Base-by-base conservation (phyloP, 2,797 vertebrate genomes). In the Dendrocincla fuliginosa region DNA sequence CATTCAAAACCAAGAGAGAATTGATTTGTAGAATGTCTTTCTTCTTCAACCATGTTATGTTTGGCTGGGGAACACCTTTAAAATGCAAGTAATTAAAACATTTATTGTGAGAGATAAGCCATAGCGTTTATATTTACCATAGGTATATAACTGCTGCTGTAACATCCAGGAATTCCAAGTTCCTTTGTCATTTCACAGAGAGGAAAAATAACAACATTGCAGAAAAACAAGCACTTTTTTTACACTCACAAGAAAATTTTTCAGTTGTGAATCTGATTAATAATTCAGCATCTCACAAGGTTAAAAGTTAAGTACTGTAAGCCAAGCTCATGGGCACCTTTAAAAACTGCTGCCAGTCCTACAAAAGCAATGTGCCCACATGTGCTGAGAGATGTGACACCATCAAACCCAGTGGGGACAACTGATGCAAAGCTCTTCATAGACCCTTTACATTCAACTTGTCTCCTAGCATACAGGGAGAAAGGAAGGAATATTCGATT, bases 61-160 rank as follows among this genome's bases (percentile, higher is more conserved):
- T 97, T 61, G 99, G 99, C 67, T 86, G 97, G 39, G 99, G 99
- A 84, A 98, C 92, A 56, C 99, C 99, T 99, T 97, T 41, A 65
- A 84, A 95, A 90, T 28, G 23, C 61, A 97, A 91, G 71, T 13
- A 83, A 93, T 86, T 24, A 70, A 57, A 89, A 32, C 5, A 35
- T 35, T 67, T 23, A 13, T 44, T 47, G 32, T 23, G 33, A 59
- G 32, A 78, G 23, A 65, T 6, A 67, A 81, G 25, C 41, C 22
- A 10, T 2, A 42, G 23, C 8, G 23, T 65, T 75, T 64, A 6
- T 28, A 32, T 7, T 52, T 65, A 32, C 16, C 30, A 32, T 19
- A 53, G 18, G 7, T 53, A 32, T 19, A 18, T 55, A 32, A 35
- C 16, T 50, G 61, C 49, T 77, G 17, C 13, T 0, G 0, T 4